Conservation (phyloP, 64 coral and sea anemone genomes). For the Actinia equina region DNA sequence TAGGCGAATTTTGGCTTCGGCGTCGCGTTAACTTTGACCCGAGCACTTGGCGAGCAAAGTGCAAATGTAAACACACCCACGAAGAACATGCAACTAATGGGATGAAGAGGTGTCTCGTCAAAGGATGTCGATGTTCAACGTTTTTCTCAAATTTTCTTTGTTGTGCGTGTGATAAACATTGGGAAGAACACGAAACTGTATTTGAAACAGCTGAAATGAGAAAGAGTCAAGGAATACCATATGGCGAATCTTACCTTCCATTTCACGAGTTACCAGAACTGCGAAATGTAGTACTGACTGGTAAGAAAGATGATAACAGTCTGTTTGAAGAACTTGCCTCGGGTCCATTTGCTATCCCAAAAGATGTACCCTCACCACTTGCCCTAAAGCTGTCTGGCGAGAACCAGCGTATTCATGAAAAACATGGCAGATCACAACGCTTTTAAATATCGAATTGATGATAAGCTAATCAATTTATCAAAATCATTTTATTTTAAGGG, state of each 20-base stretch:
- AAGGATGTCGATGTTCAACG: slow-evolving; percentile 63
- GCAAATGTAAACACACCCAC: slow-evolving; percentile 95
- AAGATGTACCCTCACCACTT: slow-evolving; percentile 64
- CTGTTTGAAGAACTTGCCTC: slow-evolving; percentile 57
- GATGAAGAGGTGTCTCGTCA: slow-evolving; percentile 43
- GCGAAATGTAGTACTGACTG: slow-evolving; percentile 79
- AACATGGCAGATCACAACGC: not conserved
- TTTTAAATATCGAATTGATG: not conserved
- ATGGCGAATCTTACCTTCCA: slow-evolving; percentile 87
- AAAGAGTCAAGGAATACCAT: slow-evolving; percentile 67
- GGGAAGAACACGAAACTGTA: slow-evolving; percentile 95
- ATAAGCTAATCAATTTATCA: too few relatives aligned
- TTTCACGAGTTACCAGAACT: slow-evolving; percentile 90
- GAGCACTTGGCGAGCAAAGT: slow-evolving; percentile 84
- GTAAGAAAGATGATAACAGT: slow-evolving; percentile 63
- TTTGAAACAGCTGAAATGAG: slow-evolving; percentile 89
- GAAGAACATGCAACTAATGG: slow-evolving; percentile 80
- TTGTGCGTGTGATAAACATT: slow-evolving; percentile 94
- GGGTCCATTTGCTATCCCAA: slow-evolving; percentile 85
- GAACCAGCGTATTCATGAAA: not conserved
- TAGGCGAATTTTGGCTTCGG: slow-evolving; percentile 93
- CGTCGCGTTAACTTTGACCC: slow-evolving; percentile 79
- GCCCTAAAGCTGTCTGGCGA: slow-evolving; percentile 64
- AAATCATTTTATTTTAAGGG: too few relatives aligned
- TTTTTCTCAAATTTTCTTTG: slow-evolving; percentile 97